These are phyloP conservation scores for Antitype chi DNA, from an alignment of 2,888 invertebrate species.

Conservation along the genomic window DNA sequence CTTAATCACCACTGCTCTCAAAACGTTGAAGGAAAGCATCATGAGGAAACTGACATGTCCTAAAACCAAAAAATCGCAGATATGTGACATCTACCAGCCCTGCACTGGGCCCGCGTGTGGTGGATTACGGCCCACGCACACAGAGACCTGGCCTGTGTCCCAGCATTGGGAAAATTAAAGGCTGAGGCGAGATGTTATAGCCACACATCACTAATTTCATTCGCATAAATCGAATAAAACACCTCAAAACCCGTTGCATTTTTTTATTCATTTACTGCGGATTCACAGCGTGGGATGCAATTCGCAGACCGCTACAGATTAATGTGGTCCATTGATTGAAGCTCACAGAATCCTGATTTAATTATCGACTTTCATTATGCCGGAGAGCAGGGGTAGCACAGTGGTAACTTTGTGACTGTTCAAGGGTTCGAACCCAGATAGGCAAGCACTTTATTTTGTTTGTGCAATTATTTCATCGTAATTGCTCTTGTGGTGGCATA, in stretches of 20 bases:
- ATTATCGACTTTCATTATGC: conserved; percentile 3
- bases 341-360: conserved; percentile 10
- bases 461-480: not conserved
- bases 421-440: no score
- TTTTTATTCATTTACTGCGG: not conserved
- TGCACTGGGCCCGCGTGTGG: no score
- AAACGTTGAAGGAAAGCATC: no score
- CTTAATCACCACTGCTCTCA: no score
- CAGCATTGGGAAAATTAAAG: no score
- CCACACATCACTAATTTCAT: no score
- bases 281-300: conserved; percentile 9
- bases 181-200: no score
- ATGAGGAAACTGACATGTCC: no score
- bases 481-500: not conserved
- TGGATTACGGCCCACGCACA: no score
- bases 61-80: no score
- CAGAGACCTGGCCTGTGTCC: no score
- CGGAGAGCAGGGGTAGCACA: not conserved
- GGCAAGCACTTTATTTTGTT: not conserved
- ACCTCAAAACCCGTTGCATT: not conserved
- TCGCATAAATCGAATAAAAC: not conserved
- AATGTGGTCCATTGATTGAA: conserved; percentile 16
- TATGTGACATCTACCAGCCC: no score
- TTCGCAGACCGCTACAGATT: not conserved
- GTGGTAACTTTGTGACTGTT: not conserved